Conservation (phyloP, 1,140 invertebrate genomes). For the Pseudomyrmex dendroicus region DNA sequence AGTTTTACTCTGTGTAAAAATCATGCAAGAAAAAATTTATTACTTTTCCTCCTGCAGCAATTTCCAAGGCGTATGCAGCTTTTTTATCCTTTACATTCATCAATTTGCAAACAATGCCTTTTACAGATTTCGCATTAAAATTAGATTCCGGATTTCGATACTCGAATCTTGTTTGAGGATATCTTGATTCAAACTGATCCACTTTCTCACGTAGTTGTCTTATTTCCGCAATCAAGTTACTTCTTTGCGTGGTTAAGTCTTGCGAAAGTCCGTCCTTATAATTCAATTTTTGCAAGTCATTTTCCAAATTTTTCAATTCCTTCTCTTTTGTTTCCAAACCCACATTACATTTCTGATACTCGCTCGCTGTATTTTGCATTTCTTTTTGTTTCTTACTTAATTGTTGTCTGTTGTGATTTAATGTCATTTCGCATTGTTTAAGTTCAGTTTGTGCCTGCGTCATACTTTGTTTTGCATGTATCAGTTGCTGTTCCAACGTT, state of each 20-base stretch:
- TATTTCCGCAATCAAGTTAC: constrained; percentile 86
- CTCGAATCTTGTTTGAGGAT: constrained; percentile 90
- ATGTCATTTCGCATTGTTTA: constrained; percentile 92
- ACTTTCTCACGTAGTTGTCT: constrained; percentile 85
- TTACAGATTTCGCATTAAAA: constrained; percentile 92
- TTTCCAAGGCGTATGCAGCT: constrained; percentile 93
- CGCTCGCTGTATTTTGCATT: constrained; percentile 89
- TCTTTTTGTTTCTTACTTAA: constrained; percentile 89
- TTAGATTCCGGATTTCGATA: constrained; percentile 91
- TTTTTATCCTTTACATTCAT: constrained; percentile 91
- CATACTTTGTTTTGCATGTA: constrained; percentile 91
- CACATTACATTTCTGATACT: constrained; percentile 90
- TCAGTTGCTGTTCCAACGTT: constrained; percentile 96
- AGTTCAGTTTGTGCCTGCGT: constrained; percentile 92
- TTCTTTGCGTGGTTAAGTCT: constrained; percentile 85
- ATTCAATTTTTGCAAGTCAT: constrained; percentile 87
- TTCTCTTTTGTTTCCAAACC: constrained; percentile 87
- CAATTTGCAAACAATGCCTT: constrained; percentile 92
- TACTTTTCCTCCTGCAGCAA: constrained; percentile 94
- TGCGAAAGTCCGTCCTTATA: constrained; percentile 89
- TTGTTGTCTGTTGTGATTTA: constrained; percentile 89
- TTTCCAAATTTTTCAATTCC: constrained; percentile 87
- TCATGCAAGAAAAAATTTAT: constrained; percentile 22
- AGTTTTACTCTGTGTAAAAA: neutral
- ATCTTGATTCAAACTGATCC: constrained; percentile 88